phyloP scores from a whole-genome alignment of 2,888 invertebrate genomes.

The Andrena bucephala region DNA sequence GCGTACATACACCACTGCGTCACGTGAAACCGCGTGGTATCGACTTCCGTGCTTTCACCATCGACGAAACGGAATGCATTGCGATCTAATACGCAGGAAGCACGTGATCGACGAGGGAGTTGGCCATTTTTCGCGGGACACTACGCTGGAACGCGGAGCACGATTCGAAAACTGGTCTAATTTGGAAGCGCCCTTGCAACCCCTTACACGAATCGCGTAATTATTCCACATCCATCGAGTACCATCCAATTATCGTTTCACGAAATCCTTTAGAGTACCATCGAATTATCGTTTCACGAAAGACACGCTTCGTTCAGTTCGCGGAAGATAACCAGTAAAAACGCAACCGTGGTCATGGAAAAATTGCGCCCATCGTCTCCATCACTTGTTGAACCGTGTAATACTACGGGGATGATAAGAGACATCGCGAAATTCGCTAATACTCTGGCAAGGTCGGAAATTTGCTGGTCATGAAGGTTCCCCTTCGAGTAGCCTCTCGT shows the following conservation, averaged over 20 bases:
- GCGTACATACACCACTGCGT: constrained; percentile 51
- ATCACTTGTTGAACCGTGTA: no score
- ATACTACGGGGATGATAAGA: no score
- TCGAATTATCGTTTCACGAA: not conserved
- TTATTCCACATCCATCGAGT: not conserved
- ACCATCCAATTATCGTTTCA: not conserved
- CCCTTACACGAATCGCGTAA: not conserved
- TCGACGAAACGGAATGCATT: constrained; percentile 38
- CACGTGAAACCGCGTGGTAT: constrained; percentile 41
- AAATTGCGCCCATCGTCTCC: no score
- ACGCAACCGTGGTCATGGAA: no score
- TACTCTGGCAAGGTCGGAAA: no score
- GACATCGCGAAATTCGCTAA: no score
- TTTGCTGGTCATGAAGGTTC: not conserved
- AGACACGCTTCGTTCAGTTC: not conserved
- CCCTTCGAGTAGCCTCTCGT: not conserved
- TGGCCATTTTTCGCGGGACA: not conserved
- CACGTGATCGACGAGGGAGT: constrained; percentile 34
- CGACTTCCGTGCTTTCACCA: constrained; percentile 36
- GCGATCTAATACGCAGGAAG: constrained; percentile 14
- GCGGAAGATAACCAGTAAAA: not conserved
- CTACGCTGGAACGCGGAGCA: not conserved
- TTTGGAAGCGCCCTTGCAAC: not conserved
- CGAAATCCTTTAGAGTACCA: no score
- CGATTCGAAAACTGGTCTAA: not conserved